Percentiles rank a stretch among this genome's conserved stretches.
Evolutionary conservation across 1,140 invertebrate species (phyloP).

Genomic region (Cydia pomonella): DNA sequence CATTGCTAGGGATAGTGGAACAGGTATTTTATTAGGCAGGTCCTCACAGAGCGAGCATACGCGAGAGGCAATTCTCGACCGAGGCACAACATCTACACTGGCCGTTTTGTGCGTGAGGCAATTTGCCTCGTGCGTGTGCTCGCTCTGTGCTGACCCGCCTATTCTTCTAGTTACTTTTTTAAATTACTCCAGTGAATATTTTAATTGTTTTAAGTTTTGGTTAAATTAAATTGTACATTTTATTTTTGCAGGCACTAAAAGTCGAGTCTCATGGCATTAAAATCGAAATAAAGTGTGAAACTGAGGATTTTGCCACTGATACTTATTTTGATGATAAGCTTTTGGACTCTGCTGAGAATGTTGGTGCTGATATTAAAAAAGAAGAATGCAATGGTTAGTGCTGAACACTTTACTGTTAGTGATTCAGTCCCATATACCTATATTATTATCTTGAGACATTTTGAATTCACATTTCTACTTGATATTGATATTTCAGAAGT

Average conservation of each 20-base stretch:
- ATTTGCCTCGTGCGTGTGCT: too few species aligned
- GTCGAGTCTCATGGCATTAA: not conserved
- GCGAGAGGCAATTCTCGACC: too few species aligned
- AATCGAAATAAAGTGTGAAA: constrained; percentile 3
- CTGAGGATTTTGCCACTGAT: not conserved
- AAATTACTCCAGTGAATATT: not conserved
- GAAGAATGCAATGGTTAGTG: not conserved
- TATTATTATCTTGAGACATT: not conserved
- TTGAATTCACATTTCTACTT: not conserved
- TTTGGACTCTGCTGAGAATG: not conserved
- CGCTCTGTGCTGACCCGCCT: too few species aligned
- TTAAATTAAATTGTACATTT: too few species aligned
- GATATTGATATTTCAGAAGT: too few species aligned
- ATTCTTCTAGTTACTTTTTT: not conserved
- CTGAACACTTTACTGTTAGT: too few species aligned
- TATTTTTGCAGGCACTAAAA: not conserved
- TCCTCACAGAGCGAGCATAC: too few species aligned
- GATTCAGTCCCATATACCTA: too few species aligned
- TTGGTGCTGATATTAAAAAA: not conserved
- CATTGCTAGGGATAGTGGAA: constrained; percentile 37
- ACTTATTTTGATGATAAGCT: not conserved
- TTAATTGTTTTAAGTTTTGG: not conserved
- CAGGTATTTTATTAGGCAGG: constrained; percentile 34
- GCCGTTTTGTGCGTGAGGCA: too few species aligned
- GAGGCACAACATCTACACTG: too few species aligned